Evolutionary conservation across 2,113 vertebrate genomes (phyloP), one percentile per base, ranked within the genome.

Genomic region (Ibidorhyncha struthersii): DNA sequence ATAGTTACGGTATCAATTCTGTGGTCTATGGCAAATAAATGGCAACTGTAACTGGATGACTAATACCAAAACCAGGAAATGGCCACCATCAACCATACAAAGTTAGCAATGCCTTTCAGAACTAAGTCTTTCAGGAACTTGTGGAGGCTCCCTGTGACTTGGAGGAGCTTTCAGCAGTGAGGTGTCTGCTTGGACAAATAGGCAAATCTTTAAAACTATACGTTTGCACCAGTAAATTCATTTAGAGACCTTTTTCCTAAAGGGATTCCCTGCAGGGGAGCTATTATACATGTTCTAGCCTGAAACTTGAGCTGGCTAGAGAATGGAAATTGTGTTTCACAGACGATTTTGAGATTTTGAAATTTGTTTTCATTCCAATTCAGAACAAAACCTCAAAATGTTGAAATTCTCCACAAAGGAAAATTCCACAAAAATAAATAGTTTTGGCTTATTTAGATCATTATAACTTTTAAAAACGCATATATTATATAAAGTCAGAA

Each of bases 291-390:
- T 83, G 67, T 49, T 92, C 23, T 77, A 89, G 88, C 67, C 88
- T 78, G 95, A 94, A 94, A 97, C 71, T 92, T 56, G 81, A 96
- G 89, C 56, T 91, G 84, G 27, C 41, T 62, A 73, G 74, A 91
- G 93, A 96, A 96, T 96, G 96, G 94, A 95, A 97, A 96, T 95
- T 96, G 73, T 97, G 91, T 94, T 96, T 93, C 86, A 95, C 70
- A 96, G 94, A 93, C 62, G 10, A 97, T 95, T 96, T 97, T 96
- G 88, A 96, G 92, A 97, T 97, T 97, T 97, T 96, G 97, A 97
- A 96, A 97, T 97, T 97, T 96, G 84, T 95, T 97, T 97, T 97
- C 89, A 88, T 97, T 97, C 94, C 93, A 94, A 81, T 95, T 95
- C 89, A 82, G 89, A 97, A 95, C 94, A 97, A 94, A 93, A 96